phyloP scores from a whole-genome alignment of 2,888 invertebrate genomes.

The Tipula unca region DNA sequence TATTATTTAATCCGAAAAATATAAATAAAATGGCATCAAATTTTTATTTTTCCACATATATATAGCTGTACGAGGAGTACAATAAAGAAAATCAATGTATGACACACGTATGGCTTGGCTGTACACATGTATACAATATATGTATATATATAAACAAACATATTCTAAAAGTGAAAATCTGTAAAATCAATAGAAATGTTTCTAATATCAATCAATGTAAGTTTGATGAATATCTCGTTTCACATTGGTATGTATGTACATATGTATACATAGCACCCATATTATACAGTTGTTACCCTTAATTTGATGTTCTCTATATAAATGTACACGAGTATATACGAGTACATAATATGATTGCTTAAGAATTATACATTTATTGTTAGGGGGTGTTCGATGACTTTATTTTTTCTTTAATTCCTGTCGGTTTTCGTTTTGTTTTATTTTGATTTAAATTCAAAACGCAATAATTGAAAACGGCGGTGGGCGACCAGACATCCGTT shows the following conservation, averaged over 20 bases:
- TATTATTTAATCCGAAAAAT: neutral
- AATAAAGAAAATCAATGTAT: neutral
- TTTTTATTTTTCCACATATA: neutral
- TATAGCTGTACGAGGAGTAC: neutral
- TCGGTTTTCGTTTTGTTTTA: neutral
- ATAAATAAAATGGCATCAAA: slow-evolving; percentile 8
- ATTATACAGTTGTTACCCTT: slow-evolving; percentile 14
- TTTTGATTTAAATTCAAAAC: neutral
- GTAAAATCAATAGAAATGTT: slow-evolving; percentile 8
- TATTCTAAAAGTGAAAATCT: neutral
- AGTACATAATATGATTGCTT: neutral
- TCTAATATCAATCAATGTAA: slow-evolving; percentile 14
- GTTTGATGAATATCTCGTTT: neutral
- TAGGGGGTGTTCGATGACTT: neutral
- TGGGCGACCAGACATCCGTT: neutral
- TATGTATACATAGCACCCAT: neutral
- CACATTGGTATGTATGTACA: no score
- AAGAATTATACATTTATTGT: neutral
- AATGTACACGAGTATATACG: neutral
- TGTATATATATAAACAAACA: neutral
- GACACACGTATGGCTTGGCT: neutral
- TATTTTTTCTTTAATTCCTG: neutral
- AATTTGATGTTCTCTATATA: neutral
- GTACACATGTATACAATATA: neutral
- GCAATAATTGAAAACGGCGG: slow-evolving; percentile 1